A percentile compares a stretch with the other conserved stretches of the same genome.
Conservation (phyloP, 1,140 invertebrate genomes). For the Harpegnathos saltator region DNA sequence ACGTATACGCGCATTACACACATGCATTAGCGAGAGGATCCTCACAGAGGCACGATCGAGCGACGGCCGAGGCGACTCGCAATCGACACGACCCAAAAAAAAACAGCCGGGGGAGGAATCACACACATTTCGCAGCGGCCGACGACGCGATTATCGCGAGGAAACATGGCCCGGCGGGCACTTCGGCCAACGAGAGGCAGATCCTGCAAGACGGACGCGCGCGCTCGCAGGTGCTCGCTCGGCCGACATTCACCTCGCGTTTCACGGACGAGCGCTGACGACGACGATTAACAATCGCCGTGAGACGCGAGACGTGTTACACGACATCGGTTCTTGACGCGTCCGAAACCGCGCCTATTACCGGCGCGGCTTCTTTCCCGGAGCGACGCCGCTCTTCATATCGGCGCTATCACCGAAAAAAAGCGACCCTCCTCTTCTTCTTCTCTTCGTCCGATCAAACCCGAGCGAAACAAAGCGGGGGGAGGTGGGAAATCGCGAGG, state of each 20-base stretch:
- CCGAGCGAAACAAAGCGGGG: too few species aligned
- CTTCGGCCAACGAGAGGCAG: background rate
- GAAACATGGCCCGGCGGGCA: constrained; percentile 24
- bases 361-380: too few species aligned
- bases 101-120: background rate
- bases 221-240: constrained; percentile 27
- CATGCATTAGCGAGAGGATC: too few species aligned
- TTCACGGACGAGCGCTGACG: constrained; percentile 26
- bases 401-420: too few species aligned
- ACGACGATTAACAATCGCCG: constrained; percentile 37
- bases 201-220: constrained; percentile 19
- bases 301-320: constrained; percentile 20
- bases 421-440: too few species aligned
- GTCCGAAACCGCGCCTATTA: too few species aligned
- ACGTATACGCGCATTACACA: too few species aligned
- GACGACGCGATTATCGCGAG: background rate
- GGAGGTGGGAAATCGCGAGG: too few species aligned
- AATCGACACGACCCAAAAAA: background rate
- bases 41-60: too few species aligned
- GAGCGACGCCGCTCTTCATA: background rate
- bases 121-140: background rate
- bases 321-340: constrained; percentile 11
- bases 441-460: too few species aligned
- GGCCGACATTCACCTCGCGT: constrained; percentile 32
- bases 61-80: background rate